These are phyloP conservation scores for Acrocephalus kingi DNA, from an alignment of 2,113 vertebrate species.

Conservation along the genomic window DNA sequence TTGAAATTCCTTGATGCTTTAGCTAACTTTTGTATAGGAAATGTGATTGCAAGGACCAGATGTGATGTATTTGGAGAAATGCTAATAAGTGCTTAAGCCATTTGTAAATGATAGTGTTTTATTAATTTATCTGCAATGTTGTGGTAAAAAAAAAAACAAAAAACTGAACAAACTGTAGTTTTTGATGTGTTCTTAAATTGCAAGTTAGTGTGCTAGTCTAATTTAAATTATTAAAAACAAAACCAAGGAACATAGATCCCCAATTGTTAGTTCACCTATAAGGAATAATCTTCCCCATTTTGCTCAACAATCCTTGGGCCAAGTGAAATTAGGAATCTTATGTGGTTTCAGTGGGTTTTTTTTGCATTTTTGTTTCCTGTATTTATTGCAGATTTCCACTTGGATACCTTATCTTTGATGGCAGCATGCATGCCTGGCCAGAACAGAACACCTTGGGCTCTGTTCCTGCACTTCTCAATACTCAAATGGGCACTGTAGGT, in stretches of 20 bases:
- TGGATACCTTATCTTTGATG: conserved; percentile 73
- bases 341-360: conserved; percentile 72
- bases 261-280: background rate
- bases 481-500: conserved; percentile 73
- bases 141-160: background rate
- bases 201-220: background rate
- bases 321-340: conserved; percentile 65
- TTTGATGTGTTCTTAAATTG: conserved; percentile 43
- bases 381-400: conserved; percentile 73
- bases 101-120: conserved; percentile 15
- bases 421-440: conserved; percentile 73
- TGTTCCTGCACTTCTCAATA: conserved; percentile 73
- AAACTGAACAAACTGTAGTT: background rate
- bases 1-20: conserved; percentile 17
- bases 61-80: background rate
- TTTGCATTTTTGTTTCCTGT: conserved; percentile 74
- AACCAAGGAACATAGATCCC: conserved; percentile 15
- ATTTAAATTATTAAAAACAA: conserved; percentile 29
- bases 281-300: conserved; percentile 39
- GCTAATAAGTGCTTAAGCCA: background rate
- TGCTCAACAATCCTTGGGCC: conserved; percentile 66
- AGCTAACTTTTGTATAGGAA: conserved; percentile 5
- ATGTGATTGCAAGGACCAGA: conserved; percentile 23
- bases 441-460: conserved; percentile 73
- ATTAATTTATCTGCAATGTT: conserved; percentile 34